phyloP scores from a whole-genome alignment of 2,888 invertebrate species.

The Cordilura impudica region DNA sequence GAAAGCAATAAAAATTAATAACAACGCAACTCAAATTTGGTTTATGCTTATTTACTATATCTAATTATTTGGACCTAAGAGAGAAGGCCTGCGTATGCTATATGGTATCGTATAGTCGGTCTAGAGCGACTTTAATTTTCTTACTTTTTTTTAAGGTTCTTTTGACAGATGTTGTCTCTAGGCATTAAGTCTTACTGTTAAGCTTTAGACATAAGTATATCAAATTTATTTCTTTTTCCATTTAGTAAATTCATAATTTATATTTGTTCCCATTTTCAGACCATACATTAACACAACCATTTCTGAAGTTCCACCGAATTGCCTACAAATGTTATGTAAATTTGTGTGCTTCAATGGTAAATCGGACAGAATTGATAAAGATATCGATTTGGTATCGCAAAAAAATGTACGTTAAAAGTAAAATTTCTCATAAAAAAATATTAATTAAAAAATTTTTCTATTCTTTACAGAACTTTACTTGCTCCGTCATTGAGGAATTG shows the following conservation, averaged over 20 bases:
- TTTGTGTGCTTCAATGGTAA: conserved; percentile 67
- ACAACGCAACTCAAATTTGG: no score
- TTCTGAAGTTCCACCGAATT: conserved; percentile 29
- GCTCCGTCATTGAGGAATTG: conserved; percentile 66
- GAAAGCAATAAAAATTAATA: no score
- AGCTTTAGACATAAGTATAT: no score
- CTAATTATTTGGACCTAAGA: no score
- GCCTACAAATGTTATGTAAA: conserved; percentile 64
- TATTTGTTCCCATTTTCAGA: conserved; percentile 2
- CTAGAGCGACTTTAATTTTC: no score
- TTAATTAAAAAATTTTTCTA: not conserved
- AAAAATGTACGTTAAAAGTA: conserved; percentile 16
- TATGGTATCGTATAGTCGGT: no score
- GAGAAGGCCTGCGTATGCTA: no score
- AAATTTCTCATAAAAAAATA: not conserved
- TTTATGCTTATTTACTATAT: no score
- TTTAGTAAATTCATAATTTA: not conserved
- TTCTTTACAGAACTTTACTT: conserved; percentile 51
- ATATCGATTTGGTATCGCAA: conserved; percentile 59
- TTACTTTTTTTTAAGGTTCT: no score
- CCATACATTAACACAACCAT: conserved; percentile 35
- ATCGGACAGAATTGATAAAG: conserved; percentile 62
- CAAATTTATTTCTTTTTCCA: not conserved
- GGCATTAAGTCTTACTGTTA: no score
- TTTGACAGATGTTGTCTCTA: no score